phyloP scores from a whole-genome alignment of 2,888 invertebrate species.

The Synanthedon tipuliformis region DNA sequence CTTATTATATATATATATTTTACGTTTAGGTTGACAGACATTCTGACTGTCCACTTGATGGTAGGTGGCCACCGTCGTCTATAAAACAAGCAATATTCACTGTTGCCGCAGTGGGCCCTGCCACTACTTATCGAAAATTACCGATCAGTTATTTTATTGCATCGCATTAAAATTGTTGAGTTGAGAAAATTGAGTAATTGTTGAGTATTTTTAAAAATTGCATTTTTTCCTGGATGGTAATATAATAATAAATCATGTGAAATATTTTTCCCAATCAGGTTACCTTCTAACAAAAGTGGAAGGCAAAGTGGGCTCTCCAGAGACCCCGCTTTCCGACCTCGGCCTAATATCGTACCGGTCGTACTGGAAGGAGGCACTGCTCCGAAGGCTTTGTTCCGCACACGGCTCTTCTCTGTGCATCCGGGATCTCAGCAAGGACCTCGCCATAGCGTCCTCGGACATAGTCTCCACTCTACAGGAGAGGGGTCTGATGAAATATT shows the following conservation, averaged over 20 bases:
- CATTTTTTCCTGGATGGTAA: not conserved
- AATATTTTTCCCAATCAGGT: slow-evolving; percentile 68
- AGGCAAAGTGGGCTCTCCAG: slow-evolving; percentile 98
- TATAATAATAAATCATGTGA: not conserved
- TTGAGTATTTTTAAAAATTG: not conserved
- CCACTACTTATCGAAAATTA: too few relatives aligned
- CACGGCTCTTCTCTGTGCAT: slow-evolving; percentile 91
- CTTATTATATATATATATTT: too few relatives aligned
- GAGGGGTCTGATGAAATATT: slow-evolving; percentile 97
- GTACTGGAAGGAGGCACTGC: slow-evolving; percentile 97
- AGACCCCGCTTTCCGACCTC: slow-evolving; percentile 96
- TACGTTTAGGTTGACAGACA: too few relatives aligned
- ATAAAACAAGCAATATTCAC: too few relatives aligned
- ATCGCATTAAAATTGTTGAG: too few relatives aligned
- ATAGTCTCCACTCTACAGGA: slow-evolving; percentile 97
- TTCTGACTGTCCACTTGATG: too few relatives aligned
- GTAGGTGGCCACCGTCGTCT: too few relatives aligned
- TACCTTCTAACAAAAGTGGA: slow-evolving; percentile 96
- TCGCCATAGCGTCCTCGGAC: slow-evolving; percentile 97
- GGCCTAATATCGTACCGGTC: slow-evolving; percentile 97
- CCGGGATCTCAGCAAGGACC: slow-evolving; percentile 87
- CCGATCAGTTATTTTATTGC: too few relatives aligned
- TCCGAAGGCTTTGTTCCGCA: slow-evolving; percentile 90
- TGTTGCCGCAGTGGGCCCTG: too few relatives aligned
- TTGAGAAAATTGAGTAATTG: too few relatives aligned